A percentile compares a stretch with the other conserved stretches of the same genome.
Conservation (phyloP, 2,113 vertebrate species). For the Tenebrosternarchus preto region DNA sequence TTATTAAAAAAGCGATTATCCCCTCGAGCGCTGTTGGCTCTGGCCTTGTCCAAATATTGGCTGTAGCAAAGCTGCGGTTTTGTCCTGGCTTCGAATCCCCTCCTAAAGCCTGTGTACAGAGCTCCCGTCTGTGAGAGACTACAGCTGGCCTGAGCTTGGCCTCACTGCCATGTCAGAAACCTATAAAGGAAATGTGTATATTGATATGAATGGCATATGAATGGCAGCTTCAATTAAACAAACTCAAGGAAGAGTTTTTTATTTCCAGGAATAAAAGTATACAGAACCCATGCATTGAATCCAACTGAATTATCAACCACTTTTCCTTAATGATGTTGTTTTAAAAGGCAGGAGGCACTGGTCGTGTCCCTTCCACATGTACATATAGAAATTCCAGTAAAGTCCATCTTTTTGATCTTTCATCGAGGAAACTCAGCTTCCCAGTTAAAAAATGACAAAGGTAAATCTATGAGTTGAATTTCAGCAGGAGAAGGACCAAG, state of each 20-base stretch:
- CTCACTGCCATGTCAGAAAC: slow-evolving; percentile 30
- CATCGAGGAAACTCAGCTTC: neutral
- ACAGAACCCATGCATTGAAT: too few relatives aligned
- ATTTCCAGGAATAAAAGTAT: neutral
- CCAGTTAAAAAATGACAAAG: neutral
- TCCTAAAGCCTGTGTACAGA: neutral
- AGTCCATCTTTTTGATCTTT: too few relatives aligned
- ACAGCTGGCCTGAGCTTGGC: neutral
- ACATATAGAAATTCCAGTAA: too few relatives aligned
- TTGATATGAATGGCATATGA: slow-evolving; percentile 35
- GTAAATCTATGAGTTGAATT: neutral
- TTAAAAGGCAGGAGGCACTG: too few relatives aligned
- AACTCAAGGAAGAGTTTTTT: slow-evolving; percentile 1
- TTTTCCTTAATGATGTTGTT: too few relatives aligned
- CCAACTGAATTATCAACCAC: too few relatives aligned
- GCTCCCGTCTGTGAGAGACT: neutral
- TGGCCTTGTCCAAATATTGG: neutral
- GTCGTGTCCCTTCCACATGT: neutral
- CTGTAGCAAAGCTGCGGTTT: neutral
- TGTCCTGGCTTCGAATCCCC: neutral
- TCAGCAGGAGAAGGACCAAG: neutral
- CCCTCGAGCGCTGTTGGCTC: too few relatives aligned
- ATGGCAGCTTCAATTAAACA: slow-evolving; percentile 34
- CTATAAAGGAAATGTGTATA: slow-evolving; percentile 31
- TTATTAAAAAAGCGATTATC: neutral